Evolutionary conservation across 2,888 invertebrate species (phyloP).

Genomic region (Theodoxus fluviatilis): DNA sequence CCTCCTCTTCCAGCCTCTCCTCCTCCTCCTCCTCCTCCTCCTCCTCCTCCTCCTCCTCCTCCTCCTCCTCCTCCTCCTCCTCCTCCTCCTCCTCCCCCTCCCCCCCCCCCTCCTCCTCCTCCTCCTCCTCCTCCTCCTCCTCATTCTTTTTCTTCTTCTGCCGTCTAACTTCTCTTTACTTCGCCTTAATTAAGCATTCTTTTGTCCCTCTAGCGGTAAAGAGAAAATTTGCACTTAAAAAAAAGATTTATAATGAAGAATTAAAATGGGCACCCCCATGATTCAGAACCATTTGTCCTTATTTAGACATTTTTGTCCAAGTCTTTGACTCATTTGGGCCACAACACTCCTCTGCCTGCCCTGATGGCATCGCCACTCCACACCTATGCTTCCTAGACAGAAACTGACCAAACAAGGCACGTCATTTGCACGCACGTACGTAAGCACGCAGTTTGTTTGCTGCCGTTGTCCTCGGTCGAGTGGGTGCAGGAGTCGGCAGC

Average conservation of each 20-base stretch:
- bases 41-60: not conserved
- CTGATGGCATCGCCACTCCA: too few relatives aligned
- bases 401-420: too few relatives aligned
- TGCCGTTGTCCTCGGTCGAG: too few relatives aligned
- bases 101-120: not conserved
- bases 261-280: not conserved
- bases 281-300: not conserved
- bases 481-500: too few relatives aligned
- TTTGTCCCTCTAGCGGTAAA: not conserved
- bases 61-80: not conserved
- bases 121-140: conserved; percentile 3
- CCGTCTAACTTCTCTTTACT: not conserved
- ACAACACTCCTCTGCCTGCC: too few relatives aligned
- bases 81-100: not conserved
- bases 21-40: not conserved
- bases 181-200: not conserved
- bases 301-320: conserved; percentile 4
- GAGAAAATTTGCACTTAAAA: not conserved
- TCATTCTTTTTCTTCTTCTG: not conserved
- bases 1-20: not conserved
- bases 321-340: too few relatives aligned
- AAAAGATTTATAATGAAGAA: not conserved
- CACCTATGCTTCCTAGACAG: too few relatives aligned
- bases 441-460: too few relatives aligned
- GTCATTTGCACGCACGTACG: too few relatives aligned